Evolutionary conservation across 2,797 vertebrate genomes (phyloP), one percentile per base, ranked within the genome.

Genomic region (Chloroceryle amazona): DNA sequence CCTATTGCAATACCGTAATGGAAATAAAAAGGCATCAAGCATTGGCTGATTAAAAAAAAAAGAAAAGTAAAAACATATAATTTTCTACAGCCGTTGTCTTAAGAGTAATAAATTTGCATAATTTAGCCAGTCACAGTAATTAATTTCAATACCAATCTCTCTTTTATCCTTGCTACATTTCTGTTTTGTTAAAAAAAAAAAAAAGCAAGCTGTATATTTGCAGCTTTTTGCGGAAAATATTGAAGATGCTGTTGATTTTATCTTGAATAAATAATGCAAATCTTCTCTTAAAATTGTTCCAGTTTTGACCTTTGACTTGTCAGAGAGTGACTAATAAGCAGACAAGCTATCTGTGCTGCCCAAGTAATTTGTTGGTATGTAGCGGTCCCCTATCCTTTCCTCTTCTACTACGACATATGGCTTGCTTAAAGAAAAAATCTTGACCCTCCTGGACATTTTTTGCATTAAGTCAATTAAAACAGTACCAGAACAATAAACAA

Each of bases 401-500:
- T 68, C 75, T 33, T 2, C 26, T 74, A 37, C 35, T 62, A 2
- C 31, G 73, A 51, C 61, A 41, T 73, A 55, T 47, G 63, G 60
- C 47, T 63, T 78, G 5, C 80, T 81, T 72, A 86, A 83, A 79
- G 33, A 6, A 62, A 89, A 94, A 95, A 80, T 61, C 62, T 58
- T 86, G 41, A 60, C n/a, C 2, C 19, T 29, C 28, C 63, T 9
- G 0, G 12, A 57, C 10, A 23, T 68, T 94, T 83, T 75, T 14
- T 82, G 12, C n/a, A 82, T 65, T 63, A 95, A 93, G 20, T 49
- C 46, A 96, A 60, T 90, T 95, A 93, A 95, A 97, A 93, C 33
- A 63, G 28, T 51, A 76, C 13, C 39, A 79, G 72, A 95, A 91
- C 57, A 83, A 39, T 52, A 91, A 89, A 82, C 41, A 76, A 31